Percentiles rank a stretch among this genome's conserved stretches.
Evolutionary conservation across 2,888 invertebrate genomes (phyloP).

Genomic region (Ophraella communa): DNA sequence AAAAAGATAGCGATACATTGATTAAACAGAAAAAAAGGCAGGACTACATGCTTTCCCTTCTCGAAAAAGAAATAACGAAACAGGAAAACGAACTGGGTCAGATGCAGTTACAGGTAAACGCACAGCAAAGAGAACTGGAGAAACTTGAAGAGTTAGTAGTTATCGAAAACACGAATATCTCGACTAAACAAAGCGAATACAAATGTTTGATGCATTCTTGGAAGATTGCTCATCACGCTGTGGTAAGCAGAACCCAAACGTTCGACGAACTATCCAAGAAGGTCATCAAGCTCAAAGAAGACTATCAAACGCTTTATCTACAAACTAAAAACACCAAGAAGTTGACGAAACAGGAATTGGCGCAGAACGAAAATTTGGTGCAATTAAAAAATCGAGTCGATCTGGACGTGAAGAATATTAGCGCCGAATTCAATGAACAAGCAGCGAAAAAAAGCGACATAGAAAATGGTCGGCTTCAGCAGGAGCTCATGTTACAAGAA

Average conservation of each 20-base stretch:
- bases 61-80: conserved; percentile 74
- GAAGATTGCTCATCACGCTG: conserved; percentile 76
- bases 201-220: conserved; percentile 74
- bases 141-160: conserved; percentile 67
- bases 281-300: conserved; percentile 58
- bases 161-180: conserved; percentile 75
- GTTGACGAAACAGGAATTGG: conserved; percentile 69
- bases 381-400: conserved; percentile 66
- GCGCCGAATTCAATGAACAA: conserved; percentile 62
- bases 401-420: conserved; percentile 63
- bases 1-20: conserved; percentile 63
- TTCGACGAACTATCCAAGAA: conserved; percentile 68
- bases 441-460: conserved; percentile 61
- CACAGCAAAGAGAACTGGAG: conserved; percentile 71
- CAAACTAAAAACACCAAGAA: conserved; percentile 74
- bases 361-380: conserved; percentile 69
- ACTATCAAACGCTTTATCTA: conserved; percentile 49
- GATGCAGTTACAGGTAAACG: conserved; percentile 69
- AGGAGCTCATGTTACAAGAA: conserved; percentile 61
- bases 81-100: conserved; percentile 71
- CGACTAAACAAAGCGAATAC: conserved; percentile 73
- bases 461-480: conserved; percentile 64
- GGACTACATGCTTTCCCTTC: conserved; percentile 64
- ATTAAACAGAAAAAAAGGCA: conserved; percentile 66
- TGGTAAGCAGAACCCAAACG: conserved; percentile 72